A percentile compares a stretch with the other conserved stretches of the same genome.
phyloP scores from a whole-genome alignment of 2,888 invertebrate species.

The Dendrolimus pini region DNA sequence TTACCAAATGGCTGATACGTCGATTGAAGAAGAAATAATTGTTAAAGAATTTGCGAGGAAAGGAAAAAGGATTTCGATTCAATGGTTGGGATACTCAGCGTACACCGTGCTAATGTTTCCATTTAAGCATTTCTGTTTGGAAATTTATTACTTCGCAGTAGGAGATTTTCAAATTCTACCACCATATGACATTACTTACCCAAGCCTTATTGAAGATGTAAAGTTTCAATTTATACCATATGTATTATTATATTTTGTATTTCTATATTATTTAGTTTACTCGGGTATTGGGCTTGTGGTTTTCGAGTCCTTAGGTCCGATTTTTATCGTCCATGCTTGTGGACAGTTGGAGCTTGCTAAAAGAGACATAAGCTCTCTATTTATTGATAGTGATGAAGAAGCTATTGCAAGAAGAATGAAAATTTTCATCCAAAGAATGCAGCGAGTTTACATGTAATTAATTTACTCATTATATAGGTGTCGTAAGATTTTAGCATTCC shows the following conservation, averaged over 20 bases:
- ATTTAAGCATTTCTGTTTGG: conserved; percentile 15
- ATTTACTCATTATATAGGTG: background rate
- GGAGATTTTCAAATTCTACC: conserved; percentile 23
- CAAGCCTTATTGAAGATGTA: conserved; percentile 21
- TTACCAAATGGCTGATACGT: conserved; percentile 17
- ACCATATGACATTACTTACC: conserved; percentile 26
- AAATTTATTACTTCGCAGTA: conserved; percentile 17
- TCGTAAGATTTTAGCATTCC: too few relatives aligned
- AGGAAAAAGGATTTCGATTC: conserved; percentile 22
- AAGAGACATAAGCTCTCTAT: conserved; percentile 23
- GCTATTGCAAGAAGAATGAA: conserved; percentile 21
- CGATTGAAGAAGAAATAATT: conserved; percentile 20
- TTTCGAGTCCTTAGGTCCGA: conserved; percentile 38
- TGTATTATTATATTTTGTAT: conserved; percentile 7
- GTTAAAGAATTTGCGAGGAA: conserved; percentile 21
- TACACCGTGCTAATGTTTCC: conserved; percentile 11
- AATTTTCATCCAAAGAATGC: conserved; percentile 22
- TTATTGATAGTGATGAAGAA: conserved; percentile 15
- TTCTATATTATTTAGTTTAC: conserved; percentile 17
- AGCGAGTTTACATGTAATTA: conserved; percentile 27
- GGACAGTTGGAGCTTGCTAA: conserved; percentile 39
- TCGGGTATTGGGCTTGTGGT: conserved; percentile 23
- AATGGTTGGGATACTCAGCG: conserved; percentile 21
- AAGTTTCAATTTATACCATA: conserved; percentile 21
- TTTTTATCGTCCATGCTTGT: conserved; percentile 41